These are phyloP conservation scores for Heteractis magnifica DNA, from an alignment of 92 coral and sea anemone genomes.

Conservation along the genomic window DNA sequence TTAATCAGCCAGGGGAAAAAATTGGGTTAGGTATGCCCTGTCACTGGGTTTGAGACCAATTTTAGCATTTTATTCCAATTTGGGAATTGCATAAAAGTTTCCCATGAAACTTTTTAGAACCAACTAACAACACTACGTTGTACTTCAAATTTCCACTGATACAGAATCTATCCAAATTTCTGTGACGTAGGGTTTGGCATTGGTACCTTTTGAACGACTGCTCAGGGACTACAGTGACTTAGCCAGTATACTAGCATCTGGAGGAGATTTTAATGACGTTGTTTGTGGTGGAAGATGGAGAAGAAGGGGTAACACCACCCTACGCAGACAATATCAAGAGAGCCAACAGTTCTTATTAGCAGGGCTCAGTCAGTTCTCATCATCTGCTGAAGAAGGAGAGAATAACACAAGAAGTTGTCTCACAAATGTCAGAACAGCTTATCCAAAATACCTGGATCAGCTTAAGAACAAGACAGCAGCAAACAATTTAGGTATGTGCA, in stretches of 20 bases:
- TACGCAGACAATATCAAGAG: neutral
- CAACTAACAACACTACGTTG: no score
- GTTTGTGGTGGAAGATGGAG: constrained; percentile 29
- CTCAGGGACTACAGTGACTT: constrained; percentile 36
- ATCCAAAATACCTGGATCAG: constrained; percentile 16
- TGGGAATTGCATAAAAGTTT: no score
- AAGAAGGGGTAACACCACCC: neutral
- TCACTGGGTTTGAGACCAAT: no score
- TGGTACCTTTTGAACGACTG: constrained; percentile 38
- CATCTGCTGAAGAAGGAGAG: neutral
- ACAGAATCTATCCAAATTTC: neutral
- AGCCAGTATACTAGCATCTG: neutral
- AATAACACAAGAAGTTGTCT: constrained; percentile 1
- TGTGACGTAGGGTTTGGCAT: constrained; percentile 41
- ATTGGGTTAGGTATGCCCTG: no score
- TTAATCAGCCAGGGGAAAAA: no score
- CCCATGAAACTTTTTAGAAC: no score
- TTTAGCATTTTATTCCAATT: no score
- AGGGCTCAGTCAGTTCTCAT: neutral
- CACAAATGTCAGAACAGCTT: neutral
- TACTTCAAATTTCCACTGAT: no score
- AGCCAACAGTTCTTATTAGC: neutral
- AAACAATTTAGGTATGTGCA: neutral
- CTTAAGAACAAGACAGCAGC: constrained; percentile 26
- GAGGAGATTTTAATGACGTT: constrained; percentile 4